Evolutionary conservation across 2,113 vertebrate species (phyloP), one percentile per base, ranked within the genome.

Genomic region (Callipepla squamata): DNA sequence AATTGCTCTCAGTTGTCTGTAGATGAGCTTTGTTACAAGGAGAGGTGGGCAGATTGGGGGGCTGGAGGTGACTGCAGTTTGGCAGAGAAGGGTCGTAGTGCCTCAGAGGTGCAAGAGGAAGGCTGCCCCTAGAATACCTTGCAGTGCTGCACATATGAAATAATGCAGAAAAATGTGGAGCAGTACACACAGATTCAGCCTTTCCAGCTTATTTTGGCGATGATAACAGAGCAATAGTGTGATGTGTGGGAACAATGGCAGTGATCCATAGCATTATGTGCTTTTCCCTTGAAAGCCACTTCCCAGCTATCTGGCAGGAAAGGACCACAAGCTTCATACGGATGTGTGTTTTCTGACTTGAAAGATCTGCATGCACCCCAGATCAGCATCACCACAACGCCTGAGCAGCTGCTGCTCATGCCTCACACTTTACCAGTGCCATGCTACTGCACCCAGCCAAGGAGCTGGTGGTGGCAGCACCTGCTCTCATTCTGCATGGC

Each of bases 351-450:
- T 26, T 26, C 26, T 8, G 7, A 16, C 9, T n/a, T 17, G 44
- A 25, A 36, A 26, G 21, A 14, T 44, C 20, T 19, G 32, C 18
- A 11, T 23, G n/a, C 18, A n/a, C 12, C 61, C 61, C 45, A 28
- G 22, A 6, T 26, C 32, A 50, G 34, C 76, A 18, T 15, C 3
- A 2, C 4, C 5, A 20, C 11, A 36, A 36, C 7, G 17, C 45
- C 2, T 0, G 8, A 12, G 44, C 21, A 40, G 13, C 51, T 26
- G 26, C 14, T 26, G 36, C 32, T 38, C 32, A 2, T 13, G 13
- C 26, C 51, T 59, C 20, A 26, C 12, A 1, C 50, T 36, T 50
- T 47, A 10, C 11, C 8, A 28, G 7, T 22, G 68, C 51, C 17
- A 5, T 6, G 25, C 10, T 44, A 30, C 30, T 0, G 1, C 44